Base-by-base conservation (phyloP, 2,797 vertebrate genomes). In the Anguilla marmorata region DNA sequence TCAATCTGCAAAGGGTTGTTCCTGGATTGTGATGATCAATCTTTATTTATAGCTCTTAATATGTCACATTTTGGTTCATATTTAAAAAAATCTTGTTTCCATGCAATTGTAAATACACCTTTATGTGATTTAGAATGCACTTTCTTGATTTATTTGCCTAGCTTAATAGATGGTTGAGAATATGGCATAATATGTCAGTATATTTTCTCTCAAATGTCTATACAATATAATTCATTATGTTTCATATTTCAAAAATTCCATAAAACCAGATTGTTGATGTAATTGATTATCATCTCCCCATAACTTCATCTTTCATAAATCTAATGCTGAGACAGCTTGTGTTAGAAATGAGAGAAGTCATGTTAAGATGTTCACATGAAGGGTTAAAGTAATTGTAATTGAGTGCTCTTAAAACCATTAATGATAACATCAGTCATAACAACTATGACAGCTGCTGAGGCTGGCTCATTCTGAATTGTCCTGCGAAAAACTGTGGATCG, bases 371-470 rank as follows among this genome's bases (percentile, higher is more conserved):
- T 27, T 52, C 50, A n/a, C 33, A 48, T 41, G 41, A 80, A 80
- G 76, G n/a, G 82, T 84, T 84, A 54, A 84, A 11, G n/a, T n/a
- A 54, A 45, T 82, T 30, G 37, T 37, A n/a, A 54, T 54, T 45
- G 50, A 84, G 48, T 52, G n/a, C 21, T 21, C 41, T 45, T 84
- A 27, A 84, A 84, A 52, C 8, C 41, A 27, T 48, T 52, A 84
- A 4, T 11, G 5, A 48, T 50, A 33, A 30, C 19, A 84, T 27
- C 50, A 52, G 50, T 84, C 24, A 27, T 84, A 30, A 30, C 48
- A 84, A 84, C 82, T 27, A 54, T 37, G 21, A 83, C 41, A 48
- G 27, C 74, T 69, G 72, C 6, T 37, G 27, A 33, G 12, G 14
- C 72, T 76, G 27, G 30, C 14, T 76, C 27, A 76, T 48, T 41